Conservation (phyloP, 2,888 invertebrate genomes). For the Cecidostiba fungosa region DNA sequence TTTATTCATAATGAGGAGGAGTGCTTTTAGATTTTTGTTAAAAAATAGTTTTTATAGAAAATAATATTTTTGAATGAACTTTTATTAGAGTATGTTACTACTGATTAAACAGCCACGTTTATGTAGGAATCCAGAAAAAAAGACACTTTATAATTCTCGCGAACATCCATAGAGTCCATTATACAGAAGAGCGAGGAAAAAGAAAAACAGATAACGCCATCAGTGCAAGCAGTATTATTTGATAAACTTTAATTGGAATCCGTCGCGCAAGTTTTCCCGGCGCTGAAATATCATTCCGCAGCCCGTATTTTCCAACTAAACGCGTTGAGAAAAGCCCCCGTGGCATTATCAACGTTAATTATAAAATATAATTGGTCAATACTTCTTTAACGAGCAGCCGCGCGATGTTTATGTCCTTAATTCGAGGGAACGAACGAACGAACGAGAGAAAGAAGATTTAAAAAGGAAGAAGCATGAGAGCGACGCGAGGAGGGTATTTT, state of each 20-base stretch:
- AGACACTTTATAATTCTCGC: background rate
- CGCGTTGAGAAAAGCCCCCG: background rate
- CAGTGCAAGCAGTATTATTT: background rate
- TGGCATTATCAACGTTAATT: conserved; percentile 22
- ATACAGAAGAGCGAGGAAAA: background rate
- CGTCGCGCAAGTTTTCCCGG: background rate
- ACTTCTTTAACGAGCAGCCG: conserved; percentile 8
- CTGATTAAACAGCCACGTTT: too few species aligned
- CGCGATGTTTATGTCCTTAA: conserved; percentile 21
- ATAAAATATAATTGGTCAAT: conserved; percentile 41
- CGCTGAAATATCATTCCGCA: background rate
- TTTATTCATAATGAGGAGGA: background rate
- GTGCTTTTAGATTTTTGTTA: too few species aligned
- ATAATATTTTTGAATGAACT: too few species aligned
- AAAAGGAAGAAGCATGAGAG: conserved; percentile 22
- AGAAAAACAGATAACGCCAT: conserved; percentile 3
- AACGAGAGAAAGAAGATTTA: background rate
- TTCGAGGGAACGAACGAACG: background rate
- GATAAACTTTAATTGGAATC: conserved; percentile 24
- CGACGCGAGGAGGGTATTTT: conserved; percentile 46
- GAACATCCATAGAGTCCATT: background rate
- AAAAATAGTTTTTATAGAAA: too few species aligned
- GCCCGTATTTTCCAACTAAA: background rate
- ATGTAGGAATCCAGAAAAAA: background rate
- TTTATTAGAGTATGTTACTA: too few species aligned